These are phyloP conservation scores for Drosophila subobscura DNA, from an alignment of 1,140 invertebrate species.

Conservation along the genomic window DNA sequence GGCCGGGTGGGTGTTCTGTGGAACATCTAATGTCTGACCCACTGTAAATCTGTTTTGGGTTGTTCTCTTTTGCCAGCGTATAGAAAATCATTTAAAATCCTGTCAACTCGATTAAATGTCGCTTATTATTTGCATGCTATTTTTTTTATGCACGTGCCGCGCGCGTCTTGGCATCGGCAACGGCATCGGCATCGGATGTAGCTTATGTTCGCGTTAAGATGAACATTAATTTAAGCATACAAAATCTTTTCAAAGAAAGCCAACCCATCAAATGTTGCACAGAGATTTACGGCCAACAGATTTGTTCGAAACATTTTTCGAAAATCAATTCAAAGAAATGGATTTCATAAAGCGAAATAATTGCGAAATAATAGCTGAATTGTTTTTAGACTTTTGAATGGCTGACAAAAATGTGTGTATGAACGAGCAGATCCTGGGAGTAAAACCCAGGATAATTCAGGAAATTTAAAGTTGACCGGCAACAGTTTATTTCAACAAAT, in stretches of 20 bases:
- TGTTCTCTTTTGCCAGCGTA: no score
- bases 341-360: no score
- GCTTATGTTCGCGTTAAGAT: constrained; percentile 5
- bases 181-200: background rate
- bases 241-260: constrained; percentile 4
- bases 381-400: no score
- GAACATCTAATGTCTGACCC: constrained; percentile 22
- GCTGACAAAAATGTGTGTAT: no score
- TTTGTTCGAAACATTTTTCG: background rate
- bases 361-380: no score
- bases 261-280: background rate
- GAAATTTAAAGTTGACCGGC: no score
- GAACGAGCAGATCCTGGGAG: no score
- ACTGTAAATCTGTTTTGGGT: constrained; percentile 18
- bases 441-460: no score
- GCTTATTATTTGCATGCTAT: constrained; percentile 36
- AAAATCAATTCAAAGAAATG: no score
- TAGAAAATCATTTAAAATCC: constrained; percentile 6
- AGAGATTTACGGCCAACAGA: background rate
- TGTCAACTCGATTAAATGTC: constrained; percentile 46
- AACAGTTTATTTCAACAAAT: no score
- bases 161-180: constrained; percentile 4
- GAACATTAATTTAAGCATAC: background rate
- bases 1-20: background rate
- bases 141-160: constrained; percentile 22